Base-by-base conservation (phyloP, 2,888 invertebrate species). In the Sceliomorpha sp. region DNA sequence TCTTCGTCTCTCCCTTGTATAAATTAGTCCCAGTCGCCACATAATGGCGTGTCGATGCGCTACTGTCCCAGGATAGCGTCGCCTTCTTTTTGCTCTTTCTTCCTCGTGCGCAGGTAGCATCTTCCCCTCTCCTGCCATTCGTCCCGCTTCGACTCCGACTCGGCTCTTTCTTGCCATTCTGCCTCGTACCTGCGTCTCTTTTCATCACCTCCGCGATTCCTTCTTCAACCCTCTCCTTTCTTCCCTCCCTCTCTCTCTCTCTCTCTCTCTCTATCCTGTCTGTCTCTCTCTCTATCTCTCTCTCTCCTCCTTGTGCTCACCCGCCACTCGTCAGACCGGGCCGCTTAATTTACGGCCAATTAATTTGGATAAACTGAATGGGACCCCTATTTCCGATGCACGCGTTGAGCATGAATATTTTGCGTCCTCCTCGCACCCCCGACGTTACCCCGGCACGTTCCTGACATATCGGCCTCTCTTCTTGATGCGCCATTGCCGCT, bases 21-120 rank as follows among this genome's bases (percentile, higher is more conserved):
- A 87, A 88, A 88, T 88, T 88, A 88, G 88, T 87, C 87, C 82
- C 82, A 80, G 82, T 82, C 85, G 84, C 83, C 86, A 86, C 86
- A 87, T 88, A 88, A 88, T 87, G 85, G 87, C 85, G 87, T 87
- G 87, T 87, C 86, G 88, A 87, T 87, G 84, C 82, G 87, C 87
- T 87, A 86, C 87, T 81, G 86, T 85, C 84, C 80, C 77, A 74
- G 77, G 63, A 66, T 71, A 74, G 71, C 75, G 70, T 75, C 70
- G 59, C 72, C 60, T 67, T 67, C 69, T 70, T 74, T 70, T 39
- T 67, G 56, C 67, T 72, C 62, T 32, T 62, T 70, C 64, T 59
- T 67, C 63, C 48, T 55, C 37, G 32, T 44, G n/a, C n/a, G n/a
- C n/a, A n/a, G n/a, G n/a, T n/a, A n/a, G n/a, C n/a, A n/a, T n/a